Conservation (phyloP, 1,140 invertebrate species). For the Sycophaga agraensis region DNA sequence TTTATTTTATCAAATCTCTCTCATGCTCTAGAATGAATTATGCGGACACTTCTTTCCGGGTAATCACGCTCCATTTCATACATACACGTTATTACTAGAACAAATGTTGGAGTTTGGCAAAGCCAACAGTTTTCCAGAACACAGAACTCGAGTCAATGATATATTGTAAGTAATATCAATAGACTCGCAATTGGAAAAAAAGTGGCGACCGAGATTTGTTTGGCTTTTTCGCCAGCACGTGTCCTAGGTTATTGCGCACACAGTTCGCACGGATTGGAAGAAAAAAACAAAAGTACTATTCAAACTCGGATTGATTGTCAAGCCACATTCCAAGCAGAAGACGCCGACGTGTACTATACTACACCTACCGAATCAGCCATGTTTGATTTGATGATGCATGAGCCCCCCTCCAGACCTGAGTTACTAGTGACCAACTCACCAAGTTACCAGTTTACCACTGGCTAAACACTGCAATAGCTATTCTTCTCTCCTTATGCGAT, state of each 20-base stretch:
- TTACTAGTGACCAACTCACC: too few species aligned
- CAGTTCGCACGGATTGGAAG: too few species aligned
- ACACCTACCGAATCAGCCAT: conserved; percentile 56
- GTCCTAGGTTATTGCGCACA: too few species aligned
- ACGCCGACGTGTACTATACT: neutral
- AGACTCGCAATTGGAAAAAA: too few species aligned
- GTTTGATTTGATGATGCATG: conserved; percentile 24
- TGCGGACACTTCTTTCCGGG: neutral
- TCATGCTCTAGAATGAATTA: neutral
- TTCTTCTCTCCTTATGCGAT: too few species aligned
- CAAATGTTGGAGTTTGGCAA: neutral
- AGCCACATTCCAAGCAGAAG: conserved; percentile 14
- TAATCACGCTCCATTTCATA: conserved; percentile 13
- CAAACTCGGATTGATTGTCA: neutral
- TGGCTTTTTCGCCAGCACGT: too few species aligned
- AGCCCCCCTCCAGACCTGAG: neutral
- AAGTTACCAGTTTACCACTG: too few species aligned
- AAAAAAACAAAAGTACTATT: neutral
- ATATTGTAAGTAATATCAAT: too few species aligned
- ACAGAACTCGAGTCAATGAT: too few species aligned
- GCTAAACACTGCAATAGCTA: too few species aligned
- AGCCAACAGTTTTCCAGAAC: conserved; percentile 12
- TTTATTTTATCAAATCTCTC: neutral
- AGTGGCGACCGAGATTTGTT: too few species aligned
- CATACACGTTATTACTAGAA: conserved; percentile 27